Evolutionary conservation across 2,113 vertebrate species (phyloP).

Genomic region (Trochalopteron elliotii): DNA sequence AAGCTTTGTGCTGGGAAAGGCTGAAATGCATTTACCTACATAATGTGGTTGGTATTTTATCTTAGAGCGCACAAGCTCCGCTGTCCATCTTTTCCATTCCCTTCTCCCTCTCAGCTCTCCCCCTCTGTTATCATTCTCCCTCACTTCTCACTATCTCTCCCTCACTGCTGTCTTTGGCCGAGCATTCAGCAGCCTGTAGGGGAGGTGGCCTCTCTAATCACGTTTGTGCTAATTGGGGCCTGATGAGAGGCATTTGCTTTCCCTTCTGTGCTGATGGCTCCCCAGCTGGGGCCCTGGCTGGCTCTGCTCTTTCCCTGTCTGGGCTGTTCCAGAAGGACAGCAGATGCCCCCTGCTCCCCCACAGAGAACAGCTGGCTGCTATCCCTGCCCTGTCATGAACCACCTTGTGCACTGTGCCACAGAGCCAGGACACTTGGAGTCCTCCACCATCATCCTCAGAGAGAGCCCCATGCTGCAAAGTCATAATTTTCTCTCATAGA

Average conservation of each 20-base stretch:
- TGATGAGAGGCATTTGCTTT: constrained; percentile 37
- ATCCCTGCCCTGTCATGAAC: background rate
- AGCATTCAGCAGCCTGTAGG: background rate
- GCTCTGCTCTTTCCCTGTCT: background rate
- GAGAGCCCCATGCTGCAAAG: background rate
- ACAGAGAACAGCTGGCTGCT: background rate
- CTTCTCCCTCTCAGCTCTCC: background rate
- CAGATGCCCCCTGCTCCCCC: background rate
- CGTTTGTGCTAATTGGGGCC: background rate
- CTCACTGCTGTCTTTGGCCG: background rate
- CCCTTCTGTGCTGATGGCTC: background rate
- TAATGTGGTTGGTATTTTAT: background rate
- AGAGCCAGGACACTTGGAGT: background rate
- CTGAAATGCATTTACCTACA: background rate
- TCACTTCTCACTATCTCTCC: background rate
- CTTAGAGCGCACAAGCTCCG: background rate
- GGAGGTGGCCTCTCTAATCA: background rate
- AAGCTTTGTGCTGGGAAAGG: background rate
- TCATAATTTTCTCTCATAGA: background rate
- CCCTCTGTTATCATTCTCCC: background rate
- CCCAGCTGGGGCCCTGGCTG: constrained; percentile 39
- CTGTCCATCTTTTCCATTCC: background rate
- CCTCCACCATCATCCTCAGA: background rate
- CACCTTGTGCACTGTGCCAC: accelerated
- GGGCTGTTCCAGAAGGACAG: background rate